These are phyloP conservation scores for Geotrupes spiniger DNA, from an alignment of 2,888 invertebrate genomes.

Conservation along the genomic window DNA sequence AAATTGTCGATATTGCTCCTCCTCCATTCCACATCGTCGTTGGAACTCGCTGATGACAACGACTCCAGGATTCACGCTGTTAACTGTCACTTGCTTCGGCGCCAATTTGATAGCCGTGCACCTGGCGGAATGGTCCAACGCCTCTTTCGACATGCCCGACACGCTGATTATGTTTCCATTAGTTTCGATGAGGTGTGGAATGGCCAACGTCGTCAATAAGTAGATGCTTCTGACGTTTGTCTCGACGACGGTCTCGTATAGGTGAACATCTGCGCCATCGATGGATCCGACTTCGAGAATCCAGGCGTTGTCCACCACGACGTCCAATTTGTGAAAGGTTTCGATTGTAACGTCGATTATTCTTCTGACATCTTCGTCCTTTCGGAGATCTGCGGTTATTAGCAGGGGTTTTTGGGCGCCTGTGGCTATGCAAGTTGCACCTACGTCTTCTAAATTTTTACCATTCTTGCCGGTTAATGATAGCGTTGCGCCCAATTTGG, in stretches of 20 bases:
- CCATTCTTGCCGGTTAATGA: slow-evolving; percentile 69
- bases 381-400: slow-evolving; percentile 69
- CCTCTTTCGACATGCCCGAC: slow-evolving; percentile 92
- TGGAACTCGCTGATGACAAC: slow-evolving; percentile 87
- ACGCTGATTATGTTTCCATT: slow-evolving; percentile 95
- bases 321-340: slow-evolving; percentile 74
- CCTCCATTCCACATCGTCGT: slow-evolving; percentile 78
- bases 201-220: slow-evolving; percentile 80
- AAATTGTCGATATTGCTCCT: slow-evolving; percentile 79
- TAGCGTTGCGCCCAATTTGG: slow-evolving; percentile 72
- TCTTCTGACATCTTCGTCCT: slow-evolving; percentile 68
- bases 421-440: slow-evolving; percentile 55
- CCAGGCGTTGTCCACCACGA: slow-evolving; percentile 90
- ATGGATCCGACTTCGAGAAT: slow-evolving; percentile 78
- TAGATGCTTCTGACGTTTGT: slow-evolving; percentile 83
- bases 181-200: slow-evolving; percentile 77
- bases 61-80: slow-evolving; percentile 93
- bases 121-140: slow-evolving; percentile 92
- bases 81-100: slow-evolving; percentile 79
- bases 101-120: slow-evolving; percentile 88
- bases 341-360: slow-evolving; percentile 71
- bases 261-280: slow-evolving; percentile 80
- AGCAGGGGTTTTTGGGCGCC: slow-evolving; percentile 53
- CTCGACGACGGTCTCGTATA: slow-evolving; percentile 87
- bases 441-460: slow-evolving; percentile 63